A percentile compares a stretch with the other conserved stretches of the same genome.
These are phyloP conservation scores for Zosterops japonicus DNA, from an alignment of 2,113 vertebrate species.

Conservation along the genomic window DNA sequence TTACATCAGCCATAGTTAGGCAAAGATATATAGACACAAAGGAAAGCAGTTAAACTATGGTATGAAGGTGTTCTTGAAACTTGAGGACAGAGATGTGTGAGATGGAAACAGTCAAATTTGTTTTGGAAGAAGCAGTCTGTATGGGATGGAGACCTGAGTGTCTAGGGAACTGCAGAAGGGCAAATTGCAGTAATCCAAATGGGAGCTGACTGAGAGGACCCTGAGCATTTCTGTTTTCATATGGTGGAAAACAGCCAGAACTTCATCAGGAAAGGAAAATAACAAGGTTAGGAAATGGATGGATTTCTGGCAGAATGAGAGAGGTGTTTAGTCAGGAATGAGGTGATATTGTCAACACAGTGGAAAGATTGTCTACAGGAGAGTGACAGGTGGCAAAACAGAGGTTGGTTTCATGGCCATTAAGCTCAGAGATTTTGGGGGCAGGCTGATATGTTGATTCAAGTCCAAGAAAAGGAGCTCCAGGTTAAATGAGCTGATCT, in stretches of 20 bases:
- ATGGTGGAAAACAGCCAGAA: neutral
- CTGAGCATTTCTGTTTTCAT: neutral
- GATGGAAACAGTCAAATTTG: neutral
- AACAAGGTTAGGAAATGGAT: neutral
- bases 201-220: neutral
- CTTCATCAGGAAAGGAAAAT: neutral
- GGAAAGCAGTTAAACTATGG: neutral
- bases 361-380: neutral
- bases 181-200: neutral
- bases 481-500: neutral
- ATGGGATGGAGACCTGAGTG: neutral
- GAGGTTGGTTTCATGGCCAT: neutral
- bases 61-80: neutral
- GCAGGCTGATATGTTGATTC: neutral
- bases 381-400: neutral
- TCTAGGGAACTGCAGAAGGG: neutral
- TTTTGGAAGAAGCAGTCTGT: neutral
- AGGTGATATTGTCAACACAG: neutral
- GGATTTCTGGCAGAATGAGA: neutral
- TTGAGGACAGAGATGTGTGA: neutral
- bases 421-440: neutral
- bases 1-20: neutral
- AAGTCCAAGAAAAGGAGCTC: neutral
- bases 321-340: neutral
- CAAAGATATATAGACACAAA: neutral